Evolutionary conservation across 2,888 invertebrate species (phyloP), one percentile per base, ranked within the genome.

Genomic region (Leptopilina drosophilae): DNA sequence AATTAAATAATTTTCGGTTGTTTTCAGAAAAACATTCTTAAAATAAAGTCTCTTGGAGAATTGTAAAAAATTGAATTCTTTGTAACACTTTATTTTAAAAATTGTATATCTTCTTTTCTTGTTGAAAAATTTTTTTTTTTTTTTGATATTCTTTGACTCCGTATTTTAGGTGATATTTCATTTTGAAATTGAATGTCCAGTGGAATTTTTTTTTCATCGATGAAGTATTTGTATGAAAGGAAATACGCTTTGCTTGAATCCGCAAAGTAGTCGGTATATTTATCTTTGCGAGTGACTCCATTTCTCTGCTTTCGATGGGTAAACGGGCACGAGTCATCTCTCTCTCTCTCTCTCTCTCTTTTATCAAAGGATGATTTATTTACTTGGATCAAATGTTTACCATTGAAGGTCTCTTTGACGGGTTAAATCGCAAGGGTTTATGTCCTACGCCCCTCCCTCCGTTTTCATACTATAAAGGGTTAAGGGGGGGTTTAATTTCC

Each of bases 301-400:
- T 73, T 73, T 56, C 73, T 73, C 53, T 33, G 49, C 53, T 56
- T 49, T 33, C 56, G 53, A 73, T 73, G 33, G 56, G 73, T 33
- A 56, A 73, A 73, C 33, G 56, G 56, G 73, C 56, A 33, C 56
- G 33, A 49, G 67, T 56, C 26, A 9, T 49, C 49, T 49, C 49
- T 49, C 49, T 49, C 49, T 49, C 49, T 49, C 49, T 49, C 49
- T 49, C 49, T 49, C 46, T 5, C 64, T 64, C 76, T 73, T 67
- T 79, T 84, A 84, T 85, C 85, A 85, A 85, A 85, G 86, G 85
- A 84, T 84, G 86, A 86, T 87, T 87, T 88, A 89, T 89, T 89
- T 88, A 85, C 83, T 80, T 80, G 78, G 59, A 33, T 77, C 85
- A 89, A 89, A 89, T 86, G 87, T 88, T 89, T 81, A 77, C 67